A percentile compares a stretch with the other conserved stretches of the same genome.
These are phyloP conservation scores for Griposia aprilina DNA, from an alignment of 2,888 invertebrate genomes.

Conservation along the genomic window DNA sequence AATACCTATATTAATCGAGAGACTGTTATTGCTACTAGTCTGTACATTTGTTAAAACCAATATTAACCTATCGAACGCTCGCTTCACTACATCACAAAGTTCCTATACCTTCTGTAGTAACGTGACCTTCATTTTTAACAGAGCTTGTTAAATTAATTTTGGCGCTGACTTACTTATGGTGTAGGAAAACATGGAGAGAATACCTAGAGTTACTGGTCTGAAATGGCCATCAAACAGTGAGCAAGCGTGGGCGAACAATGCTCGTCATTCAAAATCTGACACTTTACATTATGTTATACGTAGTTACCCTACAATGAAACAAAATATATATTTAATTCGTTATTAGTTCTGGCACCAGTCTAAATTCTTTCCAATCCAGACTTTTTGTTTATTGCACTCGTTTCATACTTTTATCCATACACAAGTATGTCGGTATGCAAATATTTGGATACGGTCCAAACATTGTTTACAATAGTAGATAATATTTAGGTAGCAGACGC, in stretches of 20 bases:
- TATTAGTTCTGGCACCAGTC: not conserved
- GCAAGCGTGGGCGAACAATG: not conserved
- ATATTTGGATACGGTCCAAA: constrained; percentile 33
- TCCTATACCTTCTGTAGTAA: not conserved
- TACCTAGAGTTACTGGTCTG: not conserved
- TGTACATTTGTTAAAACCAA: not conserved
- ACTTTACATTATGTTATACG: not conserved
- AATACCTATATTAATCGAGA: not conserved
- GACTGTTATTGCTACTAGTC: not conserved
- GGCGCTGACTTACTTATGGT: not conserved
- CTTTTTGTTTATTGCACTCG: not conserved
- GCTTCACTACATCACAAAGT: not conserved
- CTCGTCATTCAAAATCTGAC: not conserved
- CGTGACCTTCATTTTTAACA: not conserved
- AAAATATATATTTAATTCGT: not conserved
- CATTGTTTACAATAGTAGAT: constrained; percentile 16
- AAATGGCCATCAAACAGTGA: not conserved
- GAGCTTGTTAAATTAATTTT: not conserved
- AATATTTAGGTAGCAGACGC: constrained; percentile 1
- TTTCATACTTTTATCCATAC: not conserved
- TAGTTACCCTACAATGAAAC: not conserved
- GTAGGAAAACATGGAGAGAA: not conserved
- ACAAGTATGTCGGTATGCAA: constrained; percentile 6
- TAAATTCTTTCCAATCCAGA: not conserved
- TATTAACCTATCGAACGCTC: not conserved